Evolutionary conservation across 2,888 invertebrate genomes (phyloP).

Genomic region (Sinohyriopsis cumingii): DNA sequence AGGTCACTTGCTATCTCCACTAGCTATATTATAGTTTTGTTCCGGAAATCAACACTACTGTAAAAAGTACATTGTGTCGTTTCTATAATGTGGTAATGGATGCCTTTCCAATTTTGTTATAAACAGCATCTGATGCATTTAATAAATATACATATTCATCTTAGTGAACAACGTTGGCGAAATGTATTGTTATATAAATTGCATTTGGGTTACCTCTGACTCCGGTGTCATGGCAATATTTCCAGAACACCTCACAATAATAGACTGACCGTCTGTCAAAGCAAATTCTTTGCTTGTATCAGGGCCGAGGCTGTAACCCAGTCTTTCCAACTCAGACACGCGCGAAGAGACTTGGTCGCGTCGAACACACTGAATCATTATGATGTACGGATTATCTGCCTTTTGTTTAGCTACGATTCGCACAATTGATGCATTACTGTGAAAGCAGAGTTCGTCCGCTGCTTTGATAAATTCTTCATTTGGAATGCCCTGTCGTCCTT

Average conservation of each 20-base stretch:
- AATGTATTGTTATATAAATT: not conserved
- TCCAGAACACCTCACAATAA: not conserved
- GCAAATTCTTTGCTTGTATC: slow-evolving; percentile 6
- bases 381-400: not conserved
- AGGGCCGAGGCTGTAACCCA: slow-evolving; percentile 2
- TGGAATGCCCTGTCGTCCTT: not conserved
- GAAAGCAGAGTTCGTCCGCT: slow-evolving; percentile 4
- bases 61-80: not conserved
- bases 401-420: slow-evolving; percentile 5
- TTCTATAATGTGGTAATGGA: not conserved
- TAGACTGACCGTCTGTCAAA: slow-evolving; percentile 2
- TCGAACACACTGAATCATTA: slow-evolving; percentile 5
- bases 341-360: slow-evolving; percentile 2
- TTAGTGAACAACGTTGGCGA: not conserved
- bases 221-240: slow-evolving; percentile 1
- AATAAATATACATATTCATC: not conserved
- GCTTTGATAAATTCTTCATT: slow-evolving; percentile 1
- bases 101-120: not conserved
- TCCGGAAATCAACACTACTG: not conserved
- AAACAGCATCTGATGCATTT: not conserved
- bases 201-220: not conserved
- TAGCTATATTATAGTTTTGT: too few relatives aligned
- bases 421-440: slow-evolving; percentile 2
- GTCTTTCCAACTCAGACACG: not conserved
- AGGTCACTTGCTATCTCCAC: too few relatives aligned